phyloP scores from a whole-genome alignment of 2,888 invertebrate genomes.

The Taphrorychus bicolor region DNA sequence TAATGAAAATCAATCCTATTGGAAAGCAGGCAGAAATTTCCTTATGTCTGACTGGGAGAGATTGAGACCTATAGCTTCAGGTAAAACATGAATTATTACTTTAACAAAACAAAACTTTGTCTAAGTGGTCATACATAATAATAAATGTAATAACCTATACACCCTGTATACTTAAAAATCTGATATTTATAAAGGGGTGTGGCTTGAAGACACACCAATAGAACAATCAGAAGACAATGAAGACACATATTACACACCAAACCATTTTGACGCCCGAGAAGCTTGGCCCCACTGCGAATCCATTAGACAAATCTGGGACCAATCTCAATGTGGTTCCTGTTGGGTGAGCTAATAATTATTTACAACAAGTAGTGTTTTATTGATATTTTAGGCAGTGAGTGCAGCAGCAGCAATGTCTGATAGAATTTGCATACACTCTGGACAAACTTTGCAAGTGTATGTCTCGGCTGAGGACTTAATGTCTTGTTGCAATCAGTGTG shows the following conservation, averaged over 20 bases:
- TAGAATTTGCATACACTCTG: constrained; percentile 79
- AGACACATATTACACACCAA: constrained; percentile 60
- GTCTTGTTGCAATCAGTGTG: constrained; percentile 76
- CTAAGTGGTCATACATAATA: no score
- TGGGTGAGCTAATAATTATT: constrained; percentile 67
- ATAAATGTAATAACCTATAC: no score
- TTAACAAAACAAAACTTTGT: no score
- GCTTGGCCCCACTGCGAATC: constrained; percentile 86
- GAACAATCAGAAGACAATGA: neutral
- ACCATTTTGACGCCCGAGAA: constrained; percentile 78
- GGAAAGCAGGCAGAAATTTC: constrained; percentile 85
- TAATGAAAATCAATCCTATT: constrained; percentile 71
- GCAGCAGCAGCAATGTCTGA: constrained; percentile 90
- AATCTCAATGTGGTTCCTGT: constrained; percentile 89
- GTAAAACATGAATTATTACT: no score
- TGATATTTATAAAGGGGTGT: neutral
- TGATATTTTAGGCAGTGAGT: constrained; percentile 70
- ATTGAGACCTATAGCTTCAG: constrained; percentile 50
- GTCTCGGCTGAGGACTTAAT: constrained; percentile 83
- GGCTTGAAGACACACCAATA: neutral
- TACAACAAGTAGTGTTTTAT: neutral
- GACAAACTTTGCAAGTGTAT: constrained; percentile 67
- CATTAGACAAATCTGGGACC: constrained; percentile 79
- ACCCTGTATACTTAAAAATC: no score
- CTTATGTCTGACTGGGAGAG: constrained; percentile 56